Evolutionary conservation across 1,140 invertebrate species (phyloP), one percentile per base, ranked within the genome.

Genomic region (Euglossa dilemma): DNA sequence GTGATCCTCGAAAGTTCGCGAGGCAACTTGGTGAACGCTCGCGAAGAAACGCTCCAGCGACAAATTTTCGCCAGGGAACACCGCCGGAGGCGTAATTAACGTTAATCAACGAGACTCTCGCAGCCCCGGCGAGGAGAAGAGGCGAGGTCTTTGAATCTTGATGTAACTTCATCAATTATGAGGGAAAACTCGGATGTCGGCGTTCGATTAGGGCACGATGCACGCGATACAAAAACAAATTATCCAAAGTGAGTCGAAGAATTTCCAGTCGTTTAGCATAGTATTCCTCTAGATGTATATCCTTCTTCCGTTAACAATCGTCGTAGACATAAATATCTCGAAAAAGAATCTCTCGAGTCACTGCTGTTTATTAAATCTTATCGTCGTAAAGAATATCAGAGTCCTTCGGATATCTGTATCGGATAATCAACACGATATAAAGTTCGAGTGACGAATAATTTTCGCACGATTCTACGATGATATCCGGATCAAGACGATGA

Each of bases 41-140:
- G 28, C 70, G 72, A 57, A 74, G 72, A 74, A 74, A 59, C 54
- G 72, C 45, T 43, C 36, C 12, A 25, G 25, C 45, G 73, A 75
- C 57, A 50, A 75, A 75, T 57, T 75, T 63, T 63, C 45, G 2
- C 6, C n/a, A 18, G 0, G 45, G 57, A 61, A 50, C 54, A 45
- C 20, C 25, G 18, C 6, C 45, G 57, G 23, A 63, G 73, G 14
- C 28, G 73, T 75, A 75, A 75, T 75, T 75, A 75, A 79, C 76
- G 76, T 79, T 79, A 59, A 79, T 69, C 76, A 70, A 79, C 76
- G 69, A 52, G 69, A 47, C 54, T 70, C 59, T 28, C 11, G 61
- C 36, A 28, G 45, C 52, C 36, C 18, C 36, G 18, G 23, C 7
- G 11, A 20, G 36, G 36, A 25, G 36, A 69, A 23, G 75, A 43